Conservation (phyloP, 2,888 invertebrate genomes). For the Bombyx huttoni region DNA sequence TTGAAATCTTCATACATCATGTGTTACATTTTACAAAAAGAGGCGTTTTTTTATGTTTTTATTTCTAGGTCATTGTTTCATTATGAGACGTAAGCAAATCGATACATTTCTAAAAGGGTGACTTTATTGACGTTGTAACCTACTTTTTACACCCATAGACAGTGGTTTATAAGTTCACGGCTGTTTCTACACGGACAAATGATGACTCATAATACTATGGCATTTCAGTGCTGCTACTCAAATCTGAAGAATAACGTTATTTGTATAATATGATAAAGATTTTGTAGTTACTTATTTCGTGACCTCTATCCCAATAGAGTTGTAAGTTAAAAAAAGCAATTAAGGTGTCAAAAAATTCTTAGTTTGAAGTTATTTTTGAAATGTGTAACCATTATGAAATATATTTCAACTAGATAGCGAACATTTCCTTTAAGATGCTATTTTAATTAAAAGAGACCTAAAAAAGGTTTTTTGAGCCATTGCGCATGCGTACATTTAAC, state of each 20-base stretch:
- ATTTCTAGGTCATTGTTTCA: no score
- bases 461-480: background rate
- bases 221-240: background rate
- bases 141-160: background rate
- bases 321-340: no score
- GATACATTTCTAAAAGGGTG: no score
- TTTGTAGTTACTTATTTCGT: no score
- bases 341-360: no score
- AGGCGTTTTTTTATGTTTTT: no score
- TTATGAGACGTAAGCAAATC: no score
- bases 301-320: no score
- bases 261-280: background rate
- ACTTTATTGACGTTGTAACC: background rate
- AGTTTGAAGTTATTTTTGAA: no score
- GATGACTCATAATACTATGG: background rate
- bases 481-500: background rate
- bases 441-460: background rate
- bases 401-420: background rate
- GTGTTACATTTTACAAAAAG: no score
- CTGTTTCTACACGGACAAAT: slow-evolving; percentile 23
- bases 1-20: no score
- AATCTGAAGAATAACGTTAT: background rate
- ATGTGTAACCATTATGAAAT: background rate
- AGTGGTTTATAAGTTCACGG: background rate
- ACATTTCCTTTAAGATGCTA: background rate